Conservation (phyloP, 2,113 vertebrate genomes). For the Corvus moneduloides region DNA sequence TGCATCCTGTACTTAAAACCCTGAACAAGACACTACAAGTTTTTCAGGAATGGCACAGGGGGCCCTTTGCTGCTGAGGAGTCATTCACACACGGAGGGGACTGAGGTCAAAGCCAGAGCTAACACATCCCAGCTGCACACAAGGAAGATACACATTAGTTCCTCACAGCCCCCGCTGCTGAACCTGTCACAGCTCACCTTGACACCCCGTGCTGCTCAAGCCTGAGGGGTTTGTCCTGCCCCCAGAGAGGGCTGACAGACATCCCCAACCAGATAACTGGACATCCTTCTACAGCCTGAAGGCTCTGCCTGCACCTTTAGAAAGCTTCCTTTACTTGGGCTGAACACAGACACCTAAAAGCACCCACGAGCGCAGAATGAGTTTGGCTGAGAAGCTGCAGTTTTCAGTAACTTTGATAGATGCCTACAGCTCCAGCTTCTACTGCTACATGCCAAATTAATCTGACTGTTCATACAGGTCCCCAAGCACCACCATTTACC, state of each 20-base stretch:
- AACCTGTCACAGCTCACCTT: neutral
- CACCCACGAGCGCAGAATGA: neutral
- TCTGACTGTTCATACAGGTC: neutral
- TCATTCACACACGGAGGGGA: neutral
- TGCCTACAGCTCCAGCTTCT: neutral
- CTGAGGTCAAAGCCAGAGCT: neutral
- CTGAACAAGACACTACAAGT: neutral
- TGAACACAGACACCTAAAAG: neutral
- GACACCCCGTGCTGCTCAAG: neutral
- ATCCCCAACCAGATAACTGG: neutral
- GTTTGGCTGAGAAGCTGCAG: neutral
- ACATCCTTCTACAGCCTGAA: neutral
- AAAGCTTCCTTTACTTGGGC: neutral
- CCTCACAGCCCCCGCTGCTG: neutral
- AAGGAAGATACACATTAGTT: fast-evolving
- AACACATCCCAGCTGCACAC: neutral
- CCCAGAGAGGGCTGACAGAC: neutral
- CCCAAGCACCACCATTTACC: neutral
- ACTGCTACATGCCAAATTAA: neutral
- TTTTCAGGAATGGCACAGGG: neutral
- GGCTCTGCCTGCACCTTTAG: neutral
- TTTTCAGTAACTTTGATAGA: neutral
- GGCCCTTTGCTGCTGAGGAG: neutral
- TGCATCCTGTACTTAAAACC: neutral
- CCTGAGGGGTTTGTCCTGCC: neutral